Base-by-base conservation (phyloP, 1,140 invertebrate genomes). In the Orius insidiosus region DNA sequence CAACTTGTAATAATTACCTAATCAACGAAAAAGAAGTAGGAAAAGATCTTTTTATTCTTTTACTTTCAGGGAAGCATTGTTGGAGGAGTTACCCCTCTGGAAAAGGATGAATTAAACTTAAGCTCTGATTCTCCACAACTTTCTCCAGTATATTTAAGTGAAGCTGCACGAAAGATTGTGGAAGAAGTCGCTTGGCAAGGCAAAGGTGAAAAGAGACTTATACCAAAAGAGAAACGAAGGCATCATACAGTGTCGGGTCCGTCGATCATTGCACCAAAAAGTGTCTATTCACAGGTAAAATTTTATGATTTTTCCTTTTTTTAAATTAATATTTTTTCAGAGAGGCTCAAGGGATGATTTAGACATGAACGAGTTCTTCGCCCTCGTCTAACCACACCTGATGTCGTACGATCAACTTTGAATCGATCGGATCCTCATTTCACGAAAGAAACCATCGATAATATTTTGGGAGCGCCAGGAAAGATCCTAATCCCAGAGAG, bases 401-500 rank as follows among this genome's bases (percentile, higher is more conserved):
- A 87, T 64, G 81, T 87, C 35, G 82, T 87, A 3, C 68, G 82
- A 36, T 85, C 82, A 1, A 85, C 84, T 1, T 56, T 85, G 46
- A 75, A 75, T 19, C 60, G 70, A 47, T 70, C 70, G 51, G 71
- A 76, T 53, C 55, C 54, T 5, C 73, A 74, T 46, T 76, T 74
- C 55, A 76, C 76, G 52, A 78, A 84, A 57, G 75, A 75, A 46
- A 84, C 84, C 18, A 88, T 88, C 51, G 85, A 89, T 63, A 77
- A 76, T 54, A 66, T 92, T 54, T 64, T 92, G 18, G 79, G 79
- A 37, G 78, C 83, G 18, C 87, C 87, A 14, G 83, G 82, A 59
- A 92, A 90, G 64, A 90, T 92, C 53, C 65, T 80, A 19, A 93
- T 93, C 53, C 87, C 87, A 3, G 87, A 92, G 64, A 68, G 87